Evolutionary conservation across 1,140 invertebrate species (phyloP), one percentile per base, ranked within the genome.

Genomic region (Physella acuta): DNA sequence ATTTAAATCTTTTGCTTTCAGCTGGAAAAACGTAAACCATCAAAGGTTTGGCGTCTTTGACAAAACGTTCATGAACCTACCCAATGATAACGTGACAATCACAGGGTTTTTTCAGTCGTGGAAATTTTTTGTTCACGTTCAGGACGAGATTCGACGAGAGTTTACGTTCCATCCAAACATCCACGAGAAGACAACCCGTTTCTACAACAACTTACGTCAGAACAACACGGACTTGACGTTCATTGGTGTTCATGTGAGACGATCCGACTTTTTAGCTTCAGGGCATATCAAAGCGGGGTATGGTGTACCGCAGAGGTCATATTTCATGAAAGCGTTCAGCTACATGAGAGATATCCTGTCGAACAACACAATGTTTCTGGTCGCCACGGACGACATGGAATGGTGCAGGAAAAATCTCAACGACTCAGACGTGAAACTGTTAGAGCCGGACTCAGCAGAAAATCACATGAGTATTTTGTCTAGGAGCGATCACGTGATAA

Each of bases 381-480:
- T 81, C 1, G 70, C 71, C 20, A 75, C 73, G 5, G 79, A 81
- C 37, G 78, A 78, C 28, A 68, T 71, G 0, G 44, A 36, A 0
- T 81, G 80, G 80, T 74, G 73, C 44, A 52, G 20, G 65, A 36
- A 71, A 14, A 56, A 75, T n/a, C 60, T 77, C 20, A 56, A 37
- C n/a, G 66, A 59, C 58, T 24, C 44, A 8, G 68, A 71, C 53
- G 69, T 74, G 33, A 14, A 58, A 14, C 66, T 73, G n/a, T 60
- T 75, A n/a, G 63, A 59, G n/a, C 24, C 52, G 17, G 69, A 65
- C 20, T 58, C 66, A 2, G 55, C 68, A 0, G 63, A 58, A 8
- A 82, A 87, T 74, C 78, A 82, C 60, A 39, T 82, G 24, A 75
- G 75, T 0, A 64, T 77, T 3, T 63, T 82, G 31, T 44, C 77